phyloP scores from a whole-genome alignment of 1,140 invertebrate genomes.

The Trachymyrmex septentrionalis region DNA sequence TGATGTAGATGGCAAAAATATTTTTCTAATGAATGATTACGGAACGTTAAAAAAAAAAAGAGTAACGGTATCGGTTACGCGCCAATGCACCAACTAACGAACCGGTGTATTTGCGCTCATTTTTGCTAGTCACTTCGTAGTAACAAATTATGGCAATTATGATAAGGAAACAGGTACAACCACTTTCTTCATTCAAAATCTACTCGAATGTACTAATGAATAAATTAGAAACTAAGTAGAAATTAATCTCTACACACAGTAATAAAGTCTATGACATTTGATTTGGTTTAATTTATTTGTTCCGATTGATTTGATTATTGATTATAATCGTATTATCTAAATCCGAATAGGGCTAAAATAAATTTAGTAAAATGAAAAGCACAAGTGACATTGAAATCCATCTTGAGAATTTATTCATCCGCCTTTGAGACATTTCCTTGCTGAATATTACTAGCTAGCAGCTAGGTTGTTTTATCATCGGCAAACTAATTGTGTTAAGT shows the following conservation, averaged over 20 bases:
- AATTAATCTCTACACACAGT: not conserved
- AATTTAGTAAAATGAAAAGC: not conserved
- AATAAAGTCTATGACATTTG: not conserved
- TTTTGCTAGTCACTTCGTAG: slow-evolving; percentile 23
- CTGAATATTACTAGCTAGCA: slow-evolving; percentile 61
- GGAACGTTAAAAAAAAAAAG: slow-evolving; percentile 49
- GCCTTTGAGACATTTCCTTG: slow-evolving; percentile 6
- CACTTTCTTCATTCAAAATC: not conserved
- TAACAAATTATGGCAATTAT: slow-evolving; percentile 28
- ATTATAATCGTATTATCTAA: not conserved
- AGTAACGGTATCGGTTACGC: slow-evolving; percentile 69
- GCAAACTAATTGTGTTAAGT: slow-evolving; percentile 89
- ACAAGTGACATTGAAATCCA: not conserved
- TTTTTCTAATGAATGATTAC: slow-evolving; percentile 33
- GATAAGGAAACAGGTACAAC: not conserved
- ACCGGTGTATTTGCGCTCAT: slow-evolving; percentile 66
- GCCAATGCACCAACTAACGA: slow-evolving; percentile 68
- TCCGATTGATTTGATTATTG: not conserved
- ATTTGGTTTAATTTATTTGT: not conserved
- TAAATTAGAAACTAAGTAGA: not conserved
- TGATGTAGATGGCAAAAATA: not conserved
- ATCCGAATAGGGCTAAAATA: not conserved
- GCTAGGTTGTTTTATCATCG: slow-evolving; percentile 73
- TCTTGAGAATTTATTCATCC: not conserved
- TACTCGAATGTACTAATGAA: not conserved